A percentile compares a stretch with the other conserved stretches of the same genome.
Evolutionary conservation across 2,888 invertebrate species (phyloP).

Genomic region (Geotrupes spiniger): DNA sequence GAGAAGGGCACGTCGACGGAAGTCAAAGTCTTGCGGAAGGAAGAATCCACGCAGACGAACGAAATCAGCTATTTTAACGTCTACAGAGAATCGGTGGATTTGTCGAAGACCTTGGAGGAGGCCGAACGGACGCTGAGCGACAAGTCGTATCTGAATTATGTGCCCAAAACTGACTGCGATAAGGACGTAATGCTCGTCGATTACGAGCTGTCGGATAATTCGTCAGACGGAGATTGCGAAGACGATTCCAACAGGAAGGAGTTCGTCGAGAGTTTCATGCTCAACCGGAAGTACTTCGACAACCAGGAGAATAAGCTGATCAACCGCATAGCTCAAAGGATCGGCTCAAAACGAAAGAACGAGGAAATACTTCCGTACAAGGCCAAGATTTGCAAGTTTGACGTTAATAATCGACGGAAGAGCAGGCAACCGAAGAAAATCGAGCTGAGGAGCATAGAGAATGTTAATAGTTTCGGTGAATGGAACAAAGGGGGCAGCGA

Average conservation of each 20-base stretch:
- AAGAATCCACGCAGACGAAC: conserved; percentile 44
- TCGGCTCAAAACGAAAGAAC: conserved; percentile 40
- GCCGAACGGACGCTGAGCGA: conserved; percentile 25
- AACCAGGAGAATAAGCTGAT: conserved; percentile 42
- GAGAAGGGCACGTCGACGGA: conserved; percentile 52
- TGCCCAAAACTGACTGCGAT: conserved; percentile 2
- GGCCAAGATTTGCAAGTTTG: conserved; percentile 41
- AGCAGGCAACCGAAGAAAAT: conserved; percentile 47
- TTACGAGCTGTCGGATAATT: conserved; percentile 37
- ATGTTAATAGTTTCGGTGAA: conserved; percentile 8
- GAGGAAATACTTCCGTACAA: conserved; percentile 27
- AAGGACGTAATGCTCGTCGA: conserved; percentile 38
- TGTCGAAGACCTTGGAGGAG: conserved; percentile 15
- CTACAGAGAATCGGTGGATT: conserved; percentile 7
- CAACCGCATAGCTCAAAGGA: conserved; percentile 43
- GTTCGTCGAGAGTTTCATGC: conserved; percentile 17
- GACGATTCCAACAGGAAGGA: conserved; percentile 20
- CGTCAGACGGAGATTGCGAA: conserved; percentile 23
- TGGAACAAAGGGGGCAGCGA: conserved; percentile 8
- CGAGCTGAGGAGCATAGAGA: conserved; percentile 19
- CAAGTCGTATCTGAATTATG: conserved; percentile 10
- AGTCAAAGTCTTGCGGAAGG: conserved; percentile 39
- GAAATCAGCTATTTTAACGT: conserved; percentile 25
- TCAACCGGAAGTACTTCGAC: conserved; percentile 35
- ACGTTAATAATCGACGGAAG: conserved; percentile 44